Evolutionary conservation across 2,797 vertebrate genomes (phyloP).

Genomic region (Columba guinea): DNA sequence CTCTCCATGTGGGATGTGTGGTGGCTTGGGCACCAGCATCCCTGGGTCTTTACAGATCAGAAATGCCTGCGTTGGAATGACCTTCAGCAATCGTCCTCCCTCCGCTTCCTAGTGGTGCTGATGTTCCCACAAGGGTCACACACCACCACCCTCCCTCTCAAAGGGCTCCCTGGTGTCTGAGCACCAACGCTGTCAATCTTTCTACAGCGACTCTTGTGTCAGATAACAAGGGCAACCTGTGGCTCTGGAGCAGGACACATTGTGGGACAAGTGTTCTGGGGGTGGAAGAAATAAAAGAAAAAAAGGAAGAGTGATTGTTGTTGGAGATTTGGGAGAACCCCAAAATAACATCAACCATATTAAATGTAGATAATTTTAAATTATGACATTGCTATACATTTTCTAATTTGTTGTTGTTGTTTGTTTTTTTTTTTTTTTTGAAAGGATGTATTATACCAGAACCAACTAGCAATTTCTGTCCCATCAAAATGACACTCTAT

Average conservation of each 20-base stretch:
- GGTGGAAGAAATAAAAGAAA: background rate
- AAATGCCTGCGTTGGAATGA: background rate
- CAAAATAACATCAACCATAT: background rate
- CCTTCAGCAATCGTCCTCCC: background rate
- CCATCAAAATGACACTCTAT: background rate
- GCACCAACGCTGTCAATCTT: background rate
- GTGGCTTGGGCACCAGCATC: background rate
- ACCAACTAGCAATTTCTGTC: background rate
- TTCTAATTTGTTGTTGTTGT: background rate
- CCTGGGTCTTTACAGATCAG: background rate
- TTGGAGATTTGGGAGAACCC: background rate
- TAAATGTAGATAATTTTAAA: background rate
- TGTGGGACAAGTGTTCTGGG: background rate
- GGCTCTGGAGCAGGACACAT: background rate
- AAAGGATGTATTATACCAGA: background rate
- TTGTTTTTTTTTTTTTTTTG: background rate
- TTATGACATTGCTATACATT: background rate
- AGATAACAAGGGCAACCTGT: background rate
- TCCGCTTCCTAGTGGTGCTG: background rate
- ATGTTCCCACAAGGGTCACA: rapidly evolving
- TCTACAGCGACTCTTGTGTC: background rate
- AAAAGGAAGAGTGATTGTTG: background rate
- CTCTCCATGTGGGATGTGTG: rapidly evolving
- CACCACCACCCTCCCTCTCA: background rate
- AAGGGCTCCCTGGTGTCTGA: background rate